Conservation (phyloP, 2,113 vertebrate species). For the Paracanthobrama guichenoti region DNA sequence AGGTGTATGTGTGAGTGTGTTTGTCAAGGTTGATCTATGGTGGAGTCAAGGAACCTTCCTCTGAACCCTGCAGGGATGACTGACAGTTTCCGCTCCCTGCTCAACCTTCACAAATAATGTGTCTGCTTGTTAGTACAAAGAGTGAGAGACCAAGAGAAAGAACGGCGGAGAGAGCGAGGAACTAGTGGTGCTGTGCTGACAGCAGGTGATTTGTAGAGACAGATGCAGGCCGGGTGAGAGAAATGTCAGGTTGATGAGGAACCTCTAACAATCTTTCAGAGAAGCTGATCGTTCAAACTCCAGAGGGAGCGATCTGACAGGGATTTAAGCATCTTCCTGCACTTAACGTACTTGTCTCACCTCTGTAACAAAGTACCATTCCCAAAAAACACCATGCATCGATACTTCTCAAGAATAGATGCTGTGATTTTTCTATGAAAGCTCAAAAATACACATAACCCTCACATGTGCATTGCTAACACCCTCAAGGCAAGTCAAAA, state of each 20-base stretch:
- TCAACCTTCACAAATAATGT: slow-evolving; percentile 43
- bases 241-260: slow-evolving; percentile 42
- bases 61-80: slow-evolving; percentile 37
- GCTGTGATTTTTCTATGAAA: not conserved
- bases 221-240: slow-evolving; percentile 20
- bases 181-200: slow-evolving; percentile 5
- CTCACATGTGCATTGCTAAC: not conserved
- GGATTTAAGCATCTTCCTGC: slow-evolving; percentile 42
- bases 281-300: slow-evolving; percentile 41
- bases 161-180: not conserved
- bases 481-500: not conserved
- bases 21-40: slow-evolving; percentile 60
- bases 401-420: not conserved
- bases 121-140: slow-evolving; percentile 40
- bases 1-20: slow-evolving; percentile 52
- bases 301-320: slow-evolving; percentile 17
- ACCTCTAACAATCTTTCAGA: slow-evolving; percentile 32
- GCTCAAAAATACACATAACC: not conserved
- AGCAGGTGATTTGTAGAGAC: slow-evolving; percentile 32
- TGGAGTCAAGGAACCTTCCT: slow-evolving; percentile 38
- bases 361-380: slow-evolving; percentile 1
- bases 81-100: slow-evolving; percentile 42
- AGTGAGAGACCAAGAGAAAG: not conserved
- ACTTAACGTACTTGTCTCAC: slow-evolving; percentile 10
- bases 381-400: not conserved